Base-by-base conservation (phyloP, 2,888 invertebrate species). In the Catocala sponsa region DNA sequence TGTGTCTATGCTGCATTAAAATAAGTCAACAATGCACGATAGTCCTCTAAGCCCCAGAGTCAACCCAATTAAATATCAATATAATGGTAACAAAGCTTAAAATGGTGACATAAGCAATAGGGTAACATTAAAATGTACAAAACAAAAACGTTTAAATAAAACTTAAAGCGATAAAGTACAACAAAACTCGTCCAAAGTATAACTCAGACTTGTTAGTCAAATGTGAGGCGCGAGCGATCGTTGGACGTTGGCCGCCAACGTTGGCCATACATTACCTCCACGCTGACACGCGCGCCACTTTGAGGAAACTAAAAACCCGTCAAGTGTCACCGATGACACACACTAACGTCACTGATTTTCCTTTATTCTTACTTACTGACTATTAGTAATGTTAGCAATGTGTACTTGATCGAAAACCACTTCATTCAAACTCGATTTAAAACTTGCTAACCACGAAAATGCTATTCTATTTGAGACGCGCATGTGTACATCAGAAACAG, bases 31-130 rank as follows among this genome's bases (percentile, higher is more conserved):
- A 83, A 81, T 80, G 76, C 70, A 78, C 72, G 75, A 72, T 79
- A 79, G 72, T 78, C 72, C 70, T 74, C 61, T 73, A 51, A 59
- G 67, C 60, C 65, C 56, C 67, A 72, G 59, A 65, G 67, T 65
- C 78, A 81, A 84, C 78, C 79, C 75, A 84, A 80, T 79, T 76
- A 80, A 80, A 85, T 83, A 86, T 80, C 76, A 82, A 84, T 86
- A 71, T 68, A 77, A 88, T 91, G 91, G 92, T 92, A 92, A 92
- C 91, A 85, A 86, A 86, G 83, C 85, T 85, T 90, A 83, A 89
- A 87, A 86, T 88, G 87, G 87, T 90, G 88, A 89, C 84, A 83
- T 84, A 87, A 84, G 82, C 83, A 83, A 81, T 72, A 83, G 82
- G 83, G 85, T 86, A 85, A 87, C 85, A 79, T 84, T 77, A 79